Conservation (phyloP, 2,797 vertebrate species). For the Gymnothorax reevesii region DNA sequence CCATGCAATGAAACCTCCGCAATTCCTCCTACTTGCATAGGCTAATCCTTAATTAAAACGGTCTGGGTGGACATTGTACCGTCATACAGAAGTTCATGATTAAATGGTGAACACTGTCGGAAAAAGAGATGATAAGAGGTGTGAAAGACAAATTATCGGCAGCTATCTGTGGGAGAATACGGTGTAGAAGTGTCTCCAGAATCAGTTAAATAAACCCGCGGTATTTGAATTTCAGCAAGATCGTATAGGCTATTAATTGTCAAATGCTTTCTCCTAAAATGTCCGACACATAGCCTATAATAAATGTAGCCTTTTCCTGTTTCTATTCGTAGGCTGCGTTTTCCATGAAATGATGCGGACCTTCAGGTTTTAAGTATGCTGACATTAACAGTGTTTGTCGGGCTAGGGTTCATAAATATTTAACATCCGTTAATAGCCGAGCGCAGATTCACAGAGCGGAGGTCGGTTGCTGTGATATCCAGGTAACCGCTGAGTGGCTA, state of each 20-base stretch:
- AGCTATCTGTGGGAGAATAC: background rate
- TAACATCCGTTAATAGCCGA: slow-evolving; percentile 55
- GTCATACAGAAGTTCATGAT: background rate
- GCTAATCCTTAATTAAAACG: background rate
- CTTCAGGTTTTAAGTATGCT: slow-evolving; percentile 38
- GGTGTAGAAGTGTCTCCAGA: background rate
- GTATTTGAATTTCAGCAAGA: background rate
- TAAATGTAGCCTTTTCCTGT: background rate
- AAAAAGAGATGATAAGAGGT: too few relatives aligned
- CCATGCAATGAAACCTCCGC: background rate
- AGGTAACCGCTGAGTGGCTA: slow-evolving; percentile 56
- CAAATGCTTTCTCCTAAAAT: background rate
- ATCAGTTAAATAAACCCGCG: background rate
- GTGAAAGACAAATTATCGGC: too few relatives aligned
- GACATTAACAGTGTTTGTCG: slow-evolving; percentile 47
- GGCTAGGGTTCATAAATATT: slow-evolving; percentile 42
- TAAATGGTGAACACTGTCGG: too few relatives aligned
- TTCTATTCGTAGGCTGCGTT: background rate
- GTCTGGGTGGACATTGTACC: background rate
- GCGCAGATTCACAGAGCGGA: slow-evolving; percentile 46
- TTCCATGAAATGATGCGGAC: slow-evolving; percentile 9
- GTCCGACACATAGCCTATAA: background rate
- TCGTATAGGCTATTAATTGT: background rate
- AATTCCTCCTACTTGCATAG: background rate
- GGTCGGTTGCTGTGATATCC: slow-evolving; percentile 37